phyloP scores from a whole-genome alignment of 2,797 vertebrate genomes.

The Remorina albescens region DNA sequence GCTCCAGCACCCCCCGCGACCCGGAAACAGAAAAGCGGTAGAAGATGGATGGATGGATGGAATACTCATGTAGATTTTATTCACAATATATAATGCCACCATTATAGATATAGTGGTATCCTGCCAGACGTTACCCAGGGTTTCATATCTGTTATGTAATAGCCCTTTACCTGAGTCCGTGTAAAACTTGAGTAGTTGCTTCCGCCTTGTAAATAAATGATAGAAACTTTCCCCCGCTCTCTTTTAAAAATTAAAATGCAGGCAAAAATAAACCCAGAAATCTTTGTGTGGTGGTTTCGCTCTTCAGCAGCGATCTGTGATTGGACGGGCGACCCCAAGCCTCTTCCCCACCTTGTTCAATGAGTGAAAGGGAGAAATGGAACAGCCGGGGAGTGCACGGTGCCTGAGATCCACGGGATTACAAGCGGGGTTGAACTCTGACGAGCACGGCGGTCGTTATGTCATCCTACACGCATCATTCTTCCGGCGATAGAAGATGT shows the following conservation, averaged over 20 bases:
- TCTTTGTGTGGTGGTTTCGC: slow-evolving; percentile 9
- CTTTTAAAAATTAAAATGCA: slow-evolving; percentile 42
- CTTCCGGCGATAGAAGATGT: slow-evolving; percentile 59
- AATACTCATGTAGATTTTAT: neutral
- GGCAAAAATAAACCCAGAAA: slow-evolving; percentile 47
- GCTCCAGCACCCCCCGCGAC: no score
- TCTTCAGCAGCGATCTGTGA: slow-evolving; percentile 30
- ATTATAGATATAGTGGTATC: neutral
- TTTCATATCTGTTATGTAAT: slow-evolving; percentile 24
- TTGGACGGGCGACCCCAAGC: slow-evolving; percentile 35
- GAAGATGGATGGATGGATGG: no score
- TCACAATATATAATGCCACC: neutral
- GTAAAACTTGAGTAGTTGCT: slow-evolving; percentile 25
- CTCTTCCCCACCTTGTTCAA: slow-evolving; percentile 15
- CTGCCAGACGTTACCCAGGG: neutral
- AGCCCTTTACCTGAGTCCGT: slow-evolving; percentile 15
- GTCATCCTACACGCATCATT: slow-evolving; percentile 54
- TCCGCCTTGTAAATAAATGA: slow-evolving; percentile 63
- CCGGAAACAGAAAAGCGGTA: no score
- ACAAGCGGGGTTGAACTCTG: slow-evolving; percentile 51
- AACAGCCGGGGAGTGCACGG: slow-evolving; percentile 26
- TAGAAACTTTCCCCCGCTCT: slow-evolving; percentile 9
- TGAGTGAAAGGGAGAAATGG: slow-evolving; percentile 28
- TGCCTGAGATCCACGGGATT: slow-evolving; percentile 66
- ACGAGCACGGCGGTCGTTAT: slow-evolving; percentile 49